A percentile compares a stretch with the other conserved stretches of the same genome.
Conservation (phyloP, 2,113 vertebrate species). For the Cottus gobio region DNA sequence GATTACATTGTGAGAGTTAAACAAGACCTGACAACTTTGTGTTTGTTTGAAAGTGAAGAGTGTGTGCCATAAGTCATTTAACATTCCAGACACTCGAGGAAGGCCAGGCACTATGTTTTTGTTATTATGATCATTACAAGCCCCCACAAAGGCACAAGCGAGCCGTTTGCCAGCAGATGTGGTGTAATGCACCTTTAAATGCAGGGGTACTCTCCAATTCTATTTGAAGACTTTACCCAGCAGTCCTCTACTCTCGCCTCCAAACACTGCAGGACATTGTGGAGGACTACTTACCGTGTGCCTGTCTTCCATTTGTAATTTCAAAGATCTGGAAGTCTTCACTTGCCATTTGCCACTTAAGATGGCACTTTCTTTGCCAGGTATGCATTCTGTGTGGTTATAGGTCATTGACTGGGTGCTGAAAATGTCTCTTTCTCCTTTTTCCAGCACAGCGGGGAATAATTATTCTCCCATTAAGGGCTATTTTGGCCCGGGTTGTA, state of each 20-base stretch:
- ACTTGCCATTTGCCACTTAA: slow-evolving; percentile 22
- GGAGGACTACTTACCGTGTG: slow-evolving; percentile 36
- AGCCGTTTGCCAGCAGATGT: slow-evolving; percentile 29
- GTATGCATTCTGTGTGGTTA: slow-evolving; percentile 54
- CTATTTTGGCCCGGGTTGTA: slow-evolving; percentile 46
- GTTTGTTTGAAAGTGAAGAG: slow-evolving; percentile 40
- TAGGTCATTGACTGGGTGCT: slow-evolving; percentile 25
- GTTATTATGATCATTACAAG: slow-evolving; percentile 15
- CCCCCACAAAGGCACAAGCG: neutral
- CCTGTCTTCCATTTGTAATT: slow-evolving; percentile 8
- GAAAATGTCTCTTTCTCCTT: slow-evolving; percentile 48
- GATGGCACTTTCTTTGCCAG: slow-evolving; percentile 56
- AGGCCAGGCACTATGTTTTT: slow-evolving; percentile 22
- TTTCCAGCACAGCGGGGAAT: slow-evolving; percentile 66
- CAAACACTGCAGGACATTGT: slow-evolving; percentile 33
- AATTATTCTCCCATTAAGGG: slow-evolving; percentile 76
- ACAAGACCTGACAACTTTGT: slow-evolving; percentile 26
- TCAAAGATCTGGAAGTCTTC: slow-evolving; percentile 46
- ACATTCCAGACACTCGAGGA: slow-evolving; percentile 44
- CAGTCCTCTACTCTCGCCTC: slow-evolving; percentile 9
- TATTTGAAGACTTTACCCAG: slow-evolving; percentile 63
- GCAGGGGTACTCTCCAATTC: slow-evolving; percentile 25
- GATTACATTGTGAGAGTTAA: slow-evolving; percentile 51
- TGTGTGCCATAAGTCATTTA: slow-evolving; percentile 29
- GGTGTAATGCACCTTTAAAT: slow-evolving; percentile 66